phyloP scores from a whole-genome alignment of 2,113 vertebrate genomes.

The Ailurus styani region DNA sequence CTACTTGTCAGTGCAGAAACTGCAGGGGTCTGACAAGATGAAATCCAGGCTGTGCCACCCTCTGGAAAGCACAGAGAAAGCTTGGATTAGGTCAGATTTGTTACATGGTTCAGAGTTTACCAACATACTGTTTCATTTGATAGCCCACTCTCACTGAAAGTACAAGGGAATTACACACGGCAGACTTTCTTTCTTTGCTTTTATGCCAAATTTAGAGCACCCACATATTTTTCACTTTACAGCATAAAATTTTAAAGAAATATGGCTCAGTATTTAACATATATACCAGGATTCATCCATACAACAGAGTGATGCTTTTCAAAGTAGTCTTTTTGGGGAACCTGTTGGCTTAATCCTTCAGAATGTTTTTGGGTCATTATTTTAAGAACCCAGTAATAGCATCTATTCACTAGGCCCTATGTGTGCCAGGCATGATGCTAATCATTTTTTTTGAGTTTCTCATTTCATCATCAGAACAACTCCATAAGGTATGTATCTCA shows the following conservation, averaged over 20 bases:
- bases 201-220: background rate
- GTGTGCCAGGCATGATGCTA: background rate
- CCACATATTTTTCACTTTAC: background rate
- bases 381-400: background rate
- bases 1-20: slow-evolving; percentile 16
- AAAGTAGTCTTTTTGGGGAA: background rate
- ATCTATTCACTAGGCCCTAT: background rate
- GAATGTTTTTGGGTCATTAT: background rate
- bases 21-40: background rate
- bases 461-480: background rate
- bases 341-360: background rate
- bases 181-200: background rate
- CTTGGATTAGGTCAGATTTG: background rate
- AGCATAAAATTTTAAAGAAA: background rate
- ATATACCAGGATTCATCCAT: background rate
- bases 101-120: background rate
- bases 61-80: background rate
- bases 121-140: background rate
- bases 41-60: background rate
- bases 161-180: background rate
- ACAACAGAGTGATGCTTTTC: background rate
- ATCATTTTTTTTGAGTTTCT: background rate
- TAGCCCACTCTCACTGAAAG: background rate
- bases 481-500: background rate
- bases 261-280: background rate